Base-by-base conservation (phyloP, 2,888 invertebrate genomes). In the Diadegma fenestrale region DNA sequence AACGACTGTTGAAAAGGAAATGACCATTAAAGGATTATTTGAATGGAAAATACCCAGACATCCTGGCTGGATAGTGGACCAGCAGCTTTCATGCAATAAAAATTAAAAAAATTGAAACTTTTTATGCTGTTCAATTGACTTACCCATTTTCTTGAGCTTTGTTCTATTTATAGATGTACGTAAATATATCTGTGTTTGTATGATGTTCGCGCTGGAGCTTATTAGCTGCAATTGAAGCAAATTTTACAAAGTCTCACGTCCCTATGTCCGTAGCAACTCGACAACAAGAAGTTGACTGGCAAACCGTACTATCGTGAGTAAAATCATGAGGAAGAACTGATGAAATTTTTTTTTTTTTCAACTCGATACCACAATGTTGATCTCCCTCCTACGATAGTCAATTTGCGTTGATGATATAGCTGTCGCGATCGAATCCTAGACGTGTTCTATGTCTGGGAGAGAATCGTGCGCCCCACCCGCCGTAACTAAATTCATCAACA, bases 31-130 rank as follows among this genome's bases (percentile, higher is more conserved):
- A 30, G 4, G 41, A 71, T 37, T 37, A 6, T 33, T 37, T 8
- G 19, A 37, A n/a, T 51, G 2, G 8, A 51, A 51, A 51, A 51
- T 19, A 51, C 8, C 2, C 19, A 19, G 19, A 37, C 2, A 10
- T 51, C 19, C 8, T 51, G 8, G 6, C 5, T 14, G 6, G 14
- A 66, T 22, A 66, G 43, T 22, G 5, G n/a, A 64, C 10, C 7
- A 69, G 14, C 5, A 45, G 22, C 14, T 48, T 22, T 6, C 26
- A 22, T 26, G 86, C 63, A 73, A 48, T 79, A 82, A 77, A 85
- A 82, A 80, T 78, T 79, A 82, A 80, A 80, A 81, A 82, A 69
- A 48, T 71, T 71, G n/a, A 8, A 30, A 22, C 4, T 72, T 58
- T 43, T 2, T n/a, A 37, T 14, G 5, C 0, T 51, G 22, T n/a